phyloP scores from a whole-genome alignment of 1,140 invertebrate genomes.

The Aphelinus certus region DNA sequence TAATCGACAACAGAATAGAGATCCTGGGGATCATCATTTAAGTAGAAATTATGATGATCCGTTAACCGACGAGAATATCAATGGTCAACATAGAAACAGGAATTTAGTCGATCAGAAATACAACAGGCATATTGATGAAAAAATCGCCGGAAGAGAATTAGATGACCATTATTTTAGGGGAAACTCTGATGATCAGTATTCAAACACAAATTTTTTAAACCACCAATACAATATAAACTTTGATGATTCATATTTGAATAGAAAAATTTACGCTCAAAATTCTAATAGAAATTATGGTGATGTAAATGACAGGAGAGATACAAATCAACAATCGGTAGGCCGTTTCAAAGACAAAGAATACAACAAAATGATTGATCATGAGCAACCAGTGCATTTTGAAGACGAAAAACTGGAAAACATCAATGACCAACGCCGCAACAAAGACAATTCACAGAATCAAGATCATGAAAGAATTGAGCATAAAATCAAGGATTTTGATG shows the following conservation, averaged over 20 bases:
- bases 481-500: no score
- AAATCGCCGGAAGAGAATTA: no score
- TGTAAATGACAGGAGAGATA: no score
- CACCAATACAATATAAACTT: no score
- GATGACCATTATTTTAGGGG: not conserved
- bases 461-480: no score
- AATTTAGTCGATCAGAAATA: not conserved
- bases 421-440: no score
- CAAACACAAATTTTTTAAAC: constrained; percentile 1
- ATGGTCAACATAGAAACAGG: not conserved
- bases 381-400: no score
- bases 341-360: no score
- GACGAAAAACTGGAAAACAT: no score
- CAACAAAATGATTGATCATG: no score
- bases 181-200: not conserved
- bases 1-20: not conserved
- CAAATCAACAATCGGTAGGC: no score
- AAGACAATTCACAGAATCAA: no score
- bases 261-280: not conserved
- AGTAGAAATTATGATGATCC: not conserved
- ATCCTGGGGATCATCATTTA: not conserved
- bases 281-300: not conserved
- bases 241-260: not conserved
- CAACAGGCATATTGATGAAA: not conserved
- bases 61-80: not conserved